Base-by-base conservation (phyloP, 2,113 vertebrate species). In the Chionodraco myersi region DNA sequence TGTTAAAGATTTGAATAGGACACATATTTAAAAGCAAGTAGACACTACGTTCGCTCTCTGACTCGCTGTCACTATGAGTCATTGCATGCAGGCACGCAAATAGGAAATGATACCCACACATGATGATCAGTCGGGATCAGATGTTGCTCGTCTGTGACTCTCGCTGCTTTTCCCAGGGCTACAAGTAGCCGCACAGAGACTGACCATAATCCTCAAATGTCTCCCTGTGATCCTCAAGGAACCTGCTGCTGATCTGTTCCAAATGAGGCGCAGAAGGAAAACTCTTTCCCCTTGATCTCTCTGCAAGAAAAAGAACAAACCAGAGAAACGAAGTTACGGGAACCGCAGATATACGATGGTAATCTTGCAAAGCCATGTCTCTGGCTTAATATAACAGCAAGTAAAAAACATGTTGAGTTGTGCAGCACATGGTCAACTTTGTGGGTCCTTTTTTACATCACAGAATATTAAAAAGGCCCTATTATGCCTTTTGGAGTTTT, bases 81-180 rank as follows among this genome's bases (percentile, higher is more conserved):
- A 83, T 85, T 1, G 18, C 73, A 45, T 59, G 53, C 68, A 75
- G 58, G 58, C 85, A 86, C 21, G 69, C 79, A 85, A 91, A 90
- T 69, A 45, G 72, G 73, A 87, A 87, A 70, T 61, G 79, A 92
- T 89, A 82, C 78, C 63, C 56, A 71, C 52, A 70, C 63, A 77
- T 60, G 69, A 78, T 67, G 45, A 87, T 86, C 36, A 83, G 61
- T 34, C 30, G 18, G 84, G 77, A 88, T 91, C 84, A 88, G 73
- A 86, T 83, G 83, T 68, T 84, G 70, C 74, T 88, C 73, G 75
- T 88, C 77, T 80, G 78, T 78, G 76, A 77, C 86, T 86, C 47
- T 41, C 59, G 63, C 75, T 57, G 66, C 54, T 47, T 86, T 89
- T 84, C 82, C 68, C 83, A 86, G 79, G 47, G 59, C 70, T 65